phyloP scores from a whole-genome alignment of 2,888 invertebrate genomes.

The Nysson spinosus region DNA sequence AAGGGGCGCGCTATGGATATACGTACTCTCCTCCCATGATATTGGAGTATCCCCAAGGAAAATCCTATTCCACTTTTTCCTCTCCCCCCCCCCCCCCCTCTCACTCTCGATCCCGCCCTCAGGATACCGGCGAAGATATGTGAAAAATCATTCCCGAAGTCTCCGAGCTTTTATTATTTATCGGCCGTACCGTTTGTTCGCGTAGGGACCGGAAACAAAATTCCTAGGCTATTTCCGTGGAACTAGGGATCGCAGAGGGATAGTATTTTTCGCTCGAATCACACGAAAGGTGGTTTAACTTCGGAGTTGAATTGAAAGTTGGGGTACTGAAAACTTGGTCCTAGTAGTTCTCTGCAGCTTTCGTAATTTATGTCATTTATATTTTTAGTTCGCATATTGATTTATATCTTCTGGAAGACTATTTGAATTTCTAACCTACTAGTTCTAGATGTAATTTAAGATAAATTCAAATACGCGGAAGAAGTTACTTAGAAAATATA shows the following conservation, averaged over 20 bases:
- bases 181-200: conserved; percentile 57
- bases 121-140: conserved; percentile 60
- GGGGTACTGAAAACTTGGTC: background rate
- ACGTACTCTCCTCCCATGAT: conserved; percentile 63
- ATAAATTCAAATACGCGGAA: too few species aligned
- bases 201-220: conserved; percentile 50
- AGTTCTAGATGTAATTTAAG: too few species aligned
- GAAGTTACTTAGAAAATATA: too few species aligned
- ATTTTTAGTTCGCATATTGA: background rate
- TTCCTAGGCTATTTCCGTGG: conserved; percentile 48
- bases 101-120: conserved; percentile 43
- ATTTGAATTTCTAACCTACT: too few species aligned
- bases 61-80: conserved; percentile 62
- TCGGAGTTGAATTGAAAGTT: background rate
- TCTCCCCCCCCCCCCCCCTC: too few species aligned
- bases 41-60: conserved; percentile 65
- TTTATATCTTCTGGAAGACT: too few species aligned
- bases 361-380: background rate
- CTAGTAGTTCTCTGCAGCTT: too few species aligned
- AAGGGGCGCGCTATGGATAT: conserved; percentile 64
- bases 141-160: conserved; percentile 61
- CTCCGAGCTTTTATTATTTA: conserved; percentile 63
- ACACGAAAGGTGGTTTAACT: background rate
- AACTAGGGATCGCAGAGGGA: conserved; percentile 21
- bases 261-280: conserved; percentile 15